These are phyloP conservation scores for Nymphalis io DNA, from an alignment of 1,140 invertebrate species.

Conservation along the genomic window DNA sequence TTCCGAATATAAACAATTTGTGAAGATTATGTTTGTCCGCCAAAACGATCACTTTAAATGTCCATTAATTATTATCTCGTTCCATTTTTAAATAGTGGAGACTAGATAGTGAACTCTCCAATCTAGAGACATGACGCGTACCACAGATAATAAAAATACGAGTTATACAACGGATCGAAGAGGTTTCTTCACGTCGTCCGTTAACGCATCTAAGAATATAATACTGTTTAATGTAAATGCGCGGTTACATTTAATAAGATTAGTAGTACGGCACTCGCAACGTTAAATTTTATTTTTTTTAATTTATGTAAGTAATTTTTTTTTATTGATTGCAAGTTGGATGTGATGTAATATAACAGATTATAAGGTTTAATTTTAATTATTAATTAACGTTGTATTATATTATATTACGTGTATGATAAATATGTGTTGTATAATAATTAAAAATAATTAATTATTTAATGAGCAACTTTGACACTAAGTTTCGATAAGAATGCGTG, in stretches of 20 bases:
- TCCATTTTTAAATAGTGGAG: no score
- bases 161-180: not conserved
- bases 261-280: constrained; percentile 34
- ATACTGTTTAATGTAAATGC: not conserved
- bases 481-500: not conserved
- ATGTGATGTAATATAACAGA: constrained; percentile 31
- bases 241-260: not conserved
- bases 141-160: no score
- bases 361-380: constrained; percentile 10
- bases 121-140: no score
- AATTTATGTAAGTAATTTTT: constrained; percentile 1
- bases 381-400: not conserved
- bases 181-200: not conserved
- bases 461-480: not conserved
- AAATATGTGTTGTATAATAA: constrained; percentile 2
- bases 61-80: no score
- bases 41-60: no score
- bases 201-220: not conserved
- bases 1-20: no score
- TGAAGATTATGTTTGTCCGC: no score
- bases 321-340: constrained; percentile 26
- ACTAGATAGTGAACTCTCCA: no score
- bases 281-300: constrained; percentile 16
- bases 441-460: not conserved
- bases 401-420: not conserved